phyloP scores from a whole-genome alignment of 1,140 invertebrate genomes.

The Aphidius gifuensis region DNA sequence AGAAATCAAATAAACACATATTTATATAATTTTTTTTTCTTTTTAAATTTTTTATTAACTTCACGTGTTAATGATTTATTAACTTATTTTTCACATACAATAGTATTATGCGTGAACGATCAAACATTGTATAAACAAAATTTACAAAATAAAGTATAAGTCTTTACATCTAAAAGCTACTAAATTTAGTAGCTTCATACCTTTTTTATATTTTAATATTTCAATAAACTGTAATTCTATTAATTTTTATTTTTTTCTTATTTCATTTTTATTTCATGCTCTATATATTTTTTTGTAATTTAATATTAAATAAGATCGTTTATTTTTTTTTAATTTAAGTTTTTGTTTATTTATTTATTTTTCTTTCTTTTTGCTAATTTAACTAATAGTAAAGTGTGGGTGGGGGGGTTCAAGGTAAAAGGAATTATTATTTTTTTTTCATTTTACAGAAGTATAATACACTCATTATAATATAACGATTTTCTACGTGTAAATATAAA shows the following conservation, averaged over 20 bases:
- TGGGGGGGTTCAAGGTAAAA: conserved; percentile 26
- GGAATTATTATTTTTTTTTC: conserved; percentile 24
- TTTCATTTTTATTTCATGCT: conserved; percentile 22
- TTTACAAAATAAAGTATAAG: conserved; percentile 58
- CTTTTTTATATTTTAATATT: conserved; percentile 27
- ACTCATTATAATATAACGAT: conserved; percentile 45
- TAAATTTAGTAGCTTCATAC: conserved; percentile 57
- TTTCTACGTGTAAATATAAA: conserved; percentile 52
- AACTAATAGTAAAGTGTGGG: conserved; percentile 32
- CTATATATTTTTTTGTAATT: conserved; percentile 43
- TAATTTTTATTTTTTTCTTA: conserved; percentile 26
- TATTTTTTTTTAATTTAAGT: background rate
- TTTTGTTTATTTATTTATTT: too few species aligned
- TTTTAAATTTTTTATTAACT: conserved; percentile 35
- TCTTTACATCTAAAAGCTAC: conserved; percentile 58
- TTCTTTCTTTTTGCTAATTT: conserved; percentile 38
- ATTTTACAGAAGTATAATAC: conserved; percentile 48
- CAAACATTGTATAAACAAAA: conserved; percentile 59
- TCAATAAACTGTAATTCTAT: background rate
- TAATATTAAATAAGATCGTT: conserved; percentile 54
- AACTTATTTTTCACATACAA: conserved; percentile 57
- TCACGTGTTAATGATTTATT: conserved; percentile 58
- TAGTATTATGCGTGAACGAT: conserved; percentile 57
- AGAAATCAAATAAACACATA: too few species aligned
- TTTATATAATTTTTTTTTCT: too few species aligned